A percentile compares a stretch with the other conserved stretches of the same genome.
Conservation (phyloP, 1,140 invertebrate genomes). For the Chrysopa pallens region DNA sequence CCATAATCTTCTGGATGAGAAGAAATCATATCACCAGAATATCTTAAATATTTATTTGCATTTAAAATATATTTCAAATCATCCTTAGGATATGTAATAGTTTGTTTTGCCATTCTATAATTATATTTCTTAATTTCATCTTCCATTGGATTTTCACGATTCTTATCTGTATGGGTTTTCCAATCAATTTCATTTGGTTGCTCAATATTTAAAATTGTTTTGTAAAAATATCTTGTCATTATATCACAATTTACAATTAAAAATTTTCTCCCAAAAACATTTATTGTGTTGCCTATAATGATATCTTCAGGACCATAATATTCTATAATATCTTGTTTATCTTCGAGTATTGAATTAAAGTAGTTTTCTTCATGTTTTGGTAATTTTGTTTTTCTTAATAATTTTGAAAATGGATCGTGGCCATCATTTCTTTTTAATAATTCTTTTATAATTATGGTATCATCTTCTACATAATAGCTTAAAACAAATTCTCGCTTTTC, state of each 20-base stretch:
- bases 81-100: constrained; percentile 15
- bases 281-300: constrained; percentile 46
- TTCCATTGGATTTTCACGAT: too few species aligned
- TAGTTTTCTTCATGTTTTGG: constrained; percentile 32
- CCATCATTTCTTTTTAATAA: constrained; percentile 46
- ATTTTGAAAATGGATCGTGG: constrained; percentile 49
- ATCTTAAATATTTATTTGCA: constrained; percentile 27
- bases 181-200: constrained; percentile 3
- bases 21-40: constrained; percentile 28
- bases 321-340: constrained; percentile 35
- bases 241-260: constrained; percentile 61
- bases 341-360: too few species aligned
- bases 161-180: too few species aligned
- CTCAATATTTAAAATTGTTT: constrained; percentile 12
- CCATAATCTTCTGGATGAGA: constrained; percentile 46
- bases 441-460: constrained; percentile 60
- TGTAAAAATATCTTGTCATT: constrained; percentile 55
- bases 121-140: not conserved
- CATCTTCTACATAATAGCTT: constrained; percentile 61
- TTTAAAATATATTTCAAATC: constrained; percentile 42
- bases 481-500: constrained; percentile 40
- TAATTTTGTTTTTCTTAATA: constrained; percentile 57
- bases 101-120: too few species aligned
- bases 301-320: constrained; percentile 63
- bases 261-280: constrained; percentile 47